phyloP scores from a whole-genome alignment of 2,113 vertebrate species.

The Nanorana parkeri region DNA sequence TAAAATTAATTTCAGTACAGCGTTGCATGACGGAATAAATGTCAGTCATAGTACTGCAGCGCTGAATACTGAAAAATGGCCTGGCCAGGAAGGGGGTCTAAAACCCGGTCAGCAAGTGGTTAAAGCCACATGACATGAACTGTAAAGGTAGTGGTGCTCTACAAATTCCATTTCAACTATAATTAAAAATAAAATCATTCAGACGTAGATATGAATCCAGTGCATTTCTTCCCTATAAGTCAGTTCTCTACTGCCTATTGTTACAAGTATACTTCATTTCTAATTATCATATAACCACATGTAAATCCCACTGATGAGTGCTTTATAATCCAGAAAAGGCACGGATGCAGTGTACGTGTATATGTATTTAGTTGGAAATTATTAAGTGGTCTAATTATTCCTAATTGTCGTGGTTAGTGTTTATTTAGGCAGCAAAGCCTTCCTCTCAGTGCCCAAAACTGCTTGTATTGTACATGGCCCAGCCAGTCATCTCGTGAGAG shows the following conservation, averaged over 20 bases:
- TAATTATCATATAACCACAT: neutral
- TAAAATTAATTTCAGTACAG: too few relatives aligned
- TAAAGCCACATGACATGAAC: too few relatives aligned
- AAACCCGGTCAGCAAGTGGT: too few relatives aligned
- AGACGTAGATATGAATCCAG: too few relatives aligned
- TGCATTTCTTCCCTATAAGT: too few relatives aligned
- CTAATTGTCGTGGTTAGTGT: slow-evolving; percentile 46
- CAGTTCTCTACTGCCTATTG: neutral
- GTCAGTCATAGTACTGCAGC: too few relatives aligned
- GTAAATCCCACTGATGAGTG: slow-evolving; percentile 26
- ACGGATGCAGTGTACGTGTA: slow-evolving; percentile 5
- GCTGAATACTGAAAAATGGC: too few relatives aligned
- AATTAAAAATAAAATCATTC: too few relatives aligned
- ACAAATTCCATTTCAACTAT: too few relatives aligned
- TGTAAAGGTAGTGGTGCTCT: too few relatives aligned
- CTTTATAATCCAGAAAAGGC: slow-evolving; percentile 20
- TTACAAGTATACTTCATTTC: slow-evolving; percentile 8
- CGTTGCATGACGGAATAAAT: too few relatives aligned
- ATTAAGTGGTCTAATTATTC: slow-evolving; percentile 50
- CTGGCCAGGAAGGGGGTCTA: too few relatives aligned
- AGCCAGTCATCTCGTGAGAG: slow-evolving; percentile 36
- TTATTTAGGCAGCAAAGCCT: slow-evolving; percentile 44
- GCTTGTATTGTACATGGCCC: slow-evolving; percentile 1
- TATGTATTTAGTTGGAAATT: slow-evolving; percentile 49
- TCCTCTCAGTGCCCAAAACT: slow-evolving; percentile 30